phyloP scores from a whole-genome alignment of 1,140 invertebrate genomes.

The Papilio aristodemus region DNA sequence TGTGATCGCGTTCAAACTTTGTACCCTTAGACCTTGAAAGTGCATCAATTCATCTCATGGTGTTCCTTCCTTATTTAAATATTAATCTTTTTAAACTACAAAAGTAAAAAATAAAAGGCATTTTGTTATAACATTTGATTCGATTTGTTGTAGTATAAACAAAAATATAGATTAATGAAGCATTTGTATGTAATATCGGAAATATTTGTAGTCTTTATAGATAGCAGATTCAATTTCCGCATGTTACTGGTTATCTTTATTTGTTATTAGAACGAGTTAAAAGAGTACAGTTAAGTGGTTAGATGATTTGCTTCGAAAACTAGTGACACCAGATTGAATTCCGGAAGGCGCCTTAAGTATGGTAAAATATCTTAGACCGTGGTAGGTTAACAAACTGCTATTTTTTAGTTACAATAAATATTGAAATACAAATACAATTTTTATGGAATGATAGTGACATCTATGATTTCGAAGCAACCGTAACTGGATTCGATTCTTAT shows the following conservation, averaged over 20 bases:
- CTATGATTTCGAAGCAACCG: too few relatives aligned
- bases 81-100: neutral
- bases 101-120: neutral
- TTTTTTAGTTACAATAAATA: too few relatives aligned
- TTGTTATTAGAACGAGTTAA: slow-evolving; percentile 11
- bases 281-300: neutral
- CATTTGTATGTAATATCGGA: neutral
- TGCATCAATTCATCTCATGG: slow-evolving; percentile 21
- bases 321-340: neutral
- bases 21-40: slow-evolving; percentile 22
- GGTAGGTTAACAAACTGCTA: neutral
- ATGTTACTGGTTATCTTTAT: neutral
- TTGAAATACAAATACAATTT: too few relatives aligned
- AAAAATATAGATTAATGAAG: neutral
- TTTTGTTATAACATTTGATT: neutral
- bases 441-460: too few relatives aligned
- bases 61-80: neutral
- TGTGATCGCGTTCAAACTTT: slow-evolving; percentile 19
- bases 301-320: neutral
- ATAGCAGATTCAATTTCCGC: slow-evolving; percentile 5
- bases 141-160: neutral
- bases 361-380: neutral
- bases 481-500: too few relatives aligned
- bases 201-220: neutral
- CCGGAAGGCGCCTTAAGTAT: neutral